Conservation (phyloP, 35 echinoderm and acorn worm species). For the Patiria miniata region DNA sequence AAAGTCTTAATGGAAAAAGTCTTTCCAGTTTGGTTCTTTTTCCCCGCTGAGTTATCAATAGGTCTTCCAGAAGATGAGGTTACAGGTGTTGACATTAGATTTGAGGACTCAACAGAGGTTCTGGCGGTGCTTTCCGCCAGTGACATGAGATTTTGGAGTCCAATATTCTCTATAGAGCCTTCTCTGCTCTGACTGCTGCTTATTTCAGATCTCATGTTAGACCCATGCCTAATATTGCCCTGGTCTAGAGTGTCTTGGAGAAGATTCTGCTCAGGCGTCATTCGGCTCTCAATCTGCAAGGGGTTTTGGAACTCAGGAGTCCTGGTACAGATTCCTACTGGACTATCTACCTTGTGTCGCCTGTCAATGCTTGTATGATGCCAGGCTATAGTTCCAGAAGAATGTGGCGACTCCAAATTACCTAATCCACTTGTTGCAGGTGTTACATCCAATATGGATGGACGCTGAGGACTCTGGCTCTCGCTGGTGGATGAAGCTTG, state of each 20-base stretch:
- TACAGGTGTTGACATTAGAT: not conserved
- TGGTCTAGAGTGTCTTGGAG: not conserved
- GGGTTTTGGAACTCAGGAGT: not conserved
- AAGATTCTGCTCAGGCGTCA: not conserved
- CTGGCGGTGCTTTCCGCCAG: not conserved
- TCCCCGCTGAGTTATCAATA: not conserved
- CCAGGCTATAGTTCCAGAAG: not conserved
- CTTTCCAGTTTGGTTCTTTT: constrained; percentile 23
- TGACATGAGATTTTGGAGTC: constrained; percentile 10
- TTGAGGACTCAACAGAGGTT: not conserved
- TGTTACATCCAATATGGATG: constrained; percentile 1
- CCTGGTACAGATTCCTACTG: not conserved
- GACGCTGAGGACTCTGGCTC: not conserved
- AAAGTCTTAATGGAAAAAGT: constrained; percentile 50
- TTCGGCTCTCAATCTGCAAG: not conserved
- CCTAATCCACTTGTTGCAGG: not conserved
- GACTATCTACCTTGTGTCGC: not conserved
- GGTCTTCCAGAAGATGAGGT: not conserved
- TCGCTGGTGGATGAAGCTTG: not conserved
- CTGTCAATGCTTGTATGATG: not conserved
- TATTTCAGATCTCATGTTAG: too few relatives aligned
- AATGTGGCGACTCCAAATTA: not conserved
- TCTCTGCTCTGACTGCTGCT: not conserved
- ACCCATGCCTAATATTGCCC: not conserved
- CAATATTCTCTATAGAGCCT: not conserved